Evolutionary conservation across 2,113 vertebrate genomes (phyloP).

Genomic region (Lophotis ruficrista): DNA sequence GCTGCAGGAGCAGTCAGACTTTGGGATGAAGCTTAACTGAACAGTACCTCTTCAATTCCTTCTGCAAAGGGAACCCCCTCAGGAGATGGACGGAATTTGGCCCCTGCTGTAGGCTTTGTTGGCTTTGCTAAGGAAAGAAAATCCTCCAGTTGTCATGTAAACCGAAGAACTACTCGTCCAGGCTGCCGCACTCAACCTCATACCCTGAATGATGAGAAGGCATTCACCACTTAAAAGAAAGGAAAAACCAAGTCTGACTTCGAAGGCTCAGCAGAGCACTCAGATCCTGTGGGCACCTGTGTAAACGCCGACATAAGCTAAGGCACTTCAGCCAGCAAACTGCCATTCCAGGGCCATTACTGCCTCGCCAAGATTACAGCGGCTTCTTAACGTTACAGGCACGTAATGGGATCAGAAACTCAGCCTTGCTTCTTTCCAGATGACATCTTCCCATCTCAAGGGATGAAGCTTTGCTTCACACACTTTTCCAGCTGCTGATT

Average conservation of each 20-base stretch:
- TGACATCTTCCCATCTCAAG: not conserved
- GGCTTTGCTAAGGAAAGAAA: not conserved
- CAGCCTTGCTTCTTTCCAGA: not conserved
- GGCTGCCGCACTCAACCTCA: not conserved
- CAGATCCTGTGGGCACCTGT: not conserved
- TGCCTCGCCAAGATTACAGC: not conserved
- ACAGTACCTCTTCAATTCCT: not conserved
- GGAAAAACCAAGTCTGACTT: not conserved
- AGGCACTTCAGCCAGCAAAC: not conserved
- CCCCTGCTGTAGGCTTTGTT: not conserved
- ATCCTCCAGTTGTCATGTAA: not conserved
- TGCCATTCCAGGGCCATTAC: not conserved
- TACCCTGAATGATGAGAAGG: accelerated
- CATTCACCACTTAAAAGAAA: not conserved
- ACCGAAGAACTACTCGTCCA: not conserved
- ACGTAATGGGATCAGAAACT: not conserved
- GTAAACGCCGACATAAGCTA: not conserved
- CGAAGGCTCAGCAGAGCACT: not conserved
- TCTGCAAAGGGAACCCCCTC: not conserved
- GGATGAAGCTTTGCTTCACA: not conserved
- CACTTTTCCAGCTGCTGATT: not conserved
- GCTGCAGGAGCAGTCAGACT: not conserved
- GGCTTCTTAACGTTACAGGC: not conserved
- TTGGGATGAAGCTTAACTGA: not conserved
- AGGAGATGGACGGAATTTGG: not conserved